These are phyloP conservation scores for Drosophila yooni DNA, from an alignment of 2,888 invertebrate genomes.

Conservation along the genomic window DNA sequence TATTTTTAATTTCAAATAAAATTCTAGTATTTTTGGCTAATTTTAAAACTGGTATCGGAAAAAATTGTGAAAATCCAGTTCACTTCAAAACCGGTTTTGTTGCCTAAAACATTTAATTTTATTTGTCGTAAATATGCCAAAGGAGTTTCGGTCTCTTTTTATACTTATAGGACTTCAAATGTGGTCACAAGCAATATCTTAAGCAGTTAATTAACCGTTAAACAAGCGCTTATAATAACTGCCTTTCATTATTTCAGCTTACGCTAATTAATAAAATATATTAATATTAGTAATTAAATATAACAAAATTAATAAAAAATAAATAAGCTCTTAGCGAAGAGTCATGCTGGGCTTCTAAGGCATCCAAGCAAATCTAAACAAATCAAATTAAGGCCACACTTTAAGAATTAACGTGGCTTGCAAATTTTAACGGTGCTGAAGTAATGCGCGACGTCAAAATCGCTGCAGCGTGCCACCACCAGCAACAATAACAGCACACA, in stretches of 20 bases:
- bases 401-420: conserved; percentile 79
- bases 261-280: neutral
- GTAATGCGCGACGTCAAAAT: conserved; percentile 73
- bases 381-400: conserved; percentile 79
- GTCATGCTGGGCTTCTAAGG: conserved; percentile 5
- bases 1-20: too few species aligned
- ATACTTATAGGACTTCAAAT: too few species aligned
- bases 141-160: neutral
- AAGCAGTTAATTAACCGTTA: neutral
- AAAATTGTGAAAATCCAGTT: neutral
- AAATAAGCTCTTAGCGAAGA: neutral
- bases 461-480: conserved; percentile 74
- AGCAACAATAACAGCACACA: conserved; percentile 25
- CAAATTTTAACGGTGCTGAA: conserved; percentile 81
- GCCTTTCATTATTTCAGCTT: neutral
- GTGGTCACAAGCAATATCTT: neutral
- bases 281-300: neutral
- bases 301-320: neutral
- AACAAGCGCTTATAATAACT: neutral
- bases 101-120: neutral
- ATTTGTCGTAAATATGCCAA: neutral
- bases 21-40: neutral
- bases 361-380: conserved; percentile 66
- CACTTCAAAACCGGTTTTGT: fast-evolving
- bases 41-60: neutral